Conservation (phyloP, 2,888 invertebrate species). For the Microchrysa polita region DNA sequence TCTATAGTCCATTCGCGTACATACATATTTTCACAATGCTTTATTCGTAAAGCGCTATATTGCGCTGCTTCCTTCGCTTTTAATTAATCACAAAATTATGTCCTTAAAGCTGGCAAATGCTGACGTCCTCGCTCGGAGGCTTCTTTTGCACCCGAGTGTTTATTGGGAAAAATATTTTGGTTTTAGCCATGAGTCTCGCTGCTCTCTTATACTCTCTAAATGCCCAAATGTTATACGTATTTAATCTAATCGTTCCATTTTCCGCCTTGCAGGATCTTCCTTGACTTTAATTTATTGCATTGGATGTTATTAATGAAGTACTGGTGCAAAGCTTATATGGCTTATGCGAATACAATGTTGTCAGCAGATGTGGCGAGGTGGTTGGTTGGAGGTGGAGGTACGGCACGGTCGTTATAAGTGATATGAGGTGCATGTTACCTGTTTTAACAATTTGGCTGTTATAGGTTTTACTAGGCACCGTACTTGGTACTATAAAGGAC, state of each 20-base stretch:
- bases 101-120: neutral
- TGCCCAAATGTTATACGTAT: neutral
- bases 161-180: neutral
- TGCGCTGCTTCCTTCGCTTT: constrained; percentile 4
- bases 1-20: neutral
- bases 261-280: constrained; percentile 23
- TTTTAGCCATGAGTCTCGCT: neutral
- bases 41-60: neutral
- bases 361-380: neutral
- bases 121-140: neutral
- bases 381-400: neutral
- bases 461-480: neutral
- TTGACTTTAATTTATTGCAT: constrained; percentile 32
- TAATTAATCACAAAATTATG: constrained; percentile 32
- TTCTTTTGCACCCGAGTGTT: neutral
- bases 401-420: neutral
- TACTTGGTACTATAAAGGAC: constrained; percentile 14
- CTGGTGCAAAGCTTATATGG: neutral
- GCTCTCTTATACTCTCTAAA: too few species aligned
- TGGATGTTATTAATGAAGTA: constrained; percentile 33
- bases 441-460: neutral
- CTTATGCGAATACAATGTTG: neutral
- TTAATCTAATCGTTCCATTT: constrained; percentile 31
- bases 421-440: constrained; percentile 2
- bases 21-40: neutral